Conservation (phyloP, 1,140 invertebrate species). For the Scylla paramamosain region DNA sequence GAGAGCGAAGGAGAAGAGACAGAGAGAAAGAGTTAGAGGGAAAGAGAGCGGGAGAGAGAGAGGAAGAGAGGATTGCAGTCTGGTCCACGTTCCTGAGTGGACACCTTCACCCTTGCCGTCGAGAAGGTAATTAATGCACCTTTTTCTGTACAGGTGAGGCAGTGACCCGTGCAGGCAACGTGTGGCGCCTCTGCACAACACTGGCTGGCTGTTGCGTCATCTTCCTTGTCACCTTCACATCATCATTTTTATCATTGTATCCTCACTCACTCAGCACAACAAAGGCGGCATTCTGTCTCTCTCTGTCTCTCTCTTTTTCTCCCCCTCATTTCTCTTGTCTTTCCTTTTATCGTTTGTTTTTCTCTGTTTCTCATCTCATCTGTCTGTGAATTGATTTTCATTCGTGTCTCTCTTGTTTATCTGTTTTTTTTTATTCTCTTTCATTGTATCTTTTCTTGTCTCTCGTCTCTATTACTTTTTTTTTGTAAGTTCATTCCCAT, state of each 20-base stretch:
- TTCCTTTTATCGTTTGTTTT: no score
- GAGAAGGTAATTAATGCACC: background rate
- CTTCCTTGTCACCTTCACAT: background rate
- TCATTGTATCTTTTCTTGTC: no score
- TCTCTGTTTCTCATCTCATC: constrained; percentile 24
- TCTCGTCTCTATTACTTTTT: background rate
- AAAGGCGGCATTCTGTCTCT: background rate
- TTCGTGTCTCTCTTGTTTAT: constrained; percentile 33
- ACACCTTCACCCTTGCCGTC: background rate
- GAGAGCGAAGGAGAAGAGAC: background rate
- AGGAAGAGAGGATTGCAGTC: background rate
- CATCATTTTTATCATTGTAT: background rate
- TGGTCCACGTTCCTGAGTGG: background rate
- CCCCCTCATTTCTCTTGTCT: background rate
- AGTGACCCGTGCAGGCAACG: no score
- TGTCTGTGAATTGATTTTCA: background rate
- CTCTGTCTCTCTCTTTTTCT: constrained; percentile 34
- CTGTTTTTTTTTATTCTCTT: background rate
- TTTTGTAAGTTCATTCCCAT: background rate
- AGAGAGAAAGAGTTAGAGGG: background rate
- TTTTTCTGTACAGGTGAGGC: no score
- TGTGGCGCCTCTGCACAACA: no score
- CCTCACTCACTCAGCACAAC: background rate
- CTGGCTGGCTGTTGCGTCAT: no score
- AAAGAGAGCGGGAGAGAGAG: background rate